Base-by-base conservation (phyloP, 1,140 invertebrate genomes). In the Leptoteleia sp. region DNA sequence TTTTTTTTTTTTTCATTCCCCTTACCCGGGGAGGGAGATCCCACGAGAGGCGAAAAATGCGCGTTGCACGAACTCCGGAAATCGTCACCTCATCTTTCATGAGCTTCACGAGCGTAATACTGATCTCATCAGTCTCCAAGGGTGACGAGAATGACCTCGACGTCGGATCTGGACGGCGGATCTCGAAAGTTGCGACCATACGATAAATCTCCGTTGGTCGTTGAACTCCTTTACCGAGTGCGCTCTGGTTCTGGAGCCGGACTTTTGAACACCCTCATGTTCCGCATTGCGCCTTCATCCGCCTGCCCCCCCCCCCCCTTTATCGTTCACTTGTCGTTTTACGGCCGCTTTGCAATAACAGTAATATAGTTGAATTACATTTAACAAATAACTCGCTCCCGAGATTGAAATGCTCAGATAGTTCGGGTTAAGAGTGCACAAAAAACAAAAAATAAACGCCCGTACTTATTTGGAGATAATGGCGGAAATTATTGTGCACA, bases 101-200 rank as follows among this genome's bases (percentile, higher is more conserved):
- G 61, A 80, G 59, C 48, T 65, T 71, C 72, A 68, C 61, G 52
- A 72, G 71, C 9, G 35, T 64, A 59, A 80, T 76, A 72, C 72
- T 73, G 78, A 80, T 80, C 67, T 80, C 78, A 80, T 76, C 72
- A 76, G 78, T 62, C 65, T 64, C 73, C 71, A 64, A 76, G 80
- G 76, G 80, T 81, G 80, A 81, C 76, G 76, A 79, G 80, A 79
- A 79, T 78, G 76, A 81, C 76, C 80, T 79, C 70, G 61, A 65
- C 68, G 77, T 68, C 64, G 64, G 71, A 80, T 80, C 78, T 80
- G 48, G 67, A 76, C 70, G 43, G 73, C 62, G 55, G 55, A 80
- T 76, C 78, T 76, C 50, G 61, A 76, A 76, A 76, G 67, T 73
- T 65, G 73, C 48, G 25, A 72, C 38, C 31, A 68, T 61, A 52